phyloP scores from a whole-genome alignment of 2,888 invertebrate species.

The Brachynemurus nebulosus region DNA sequence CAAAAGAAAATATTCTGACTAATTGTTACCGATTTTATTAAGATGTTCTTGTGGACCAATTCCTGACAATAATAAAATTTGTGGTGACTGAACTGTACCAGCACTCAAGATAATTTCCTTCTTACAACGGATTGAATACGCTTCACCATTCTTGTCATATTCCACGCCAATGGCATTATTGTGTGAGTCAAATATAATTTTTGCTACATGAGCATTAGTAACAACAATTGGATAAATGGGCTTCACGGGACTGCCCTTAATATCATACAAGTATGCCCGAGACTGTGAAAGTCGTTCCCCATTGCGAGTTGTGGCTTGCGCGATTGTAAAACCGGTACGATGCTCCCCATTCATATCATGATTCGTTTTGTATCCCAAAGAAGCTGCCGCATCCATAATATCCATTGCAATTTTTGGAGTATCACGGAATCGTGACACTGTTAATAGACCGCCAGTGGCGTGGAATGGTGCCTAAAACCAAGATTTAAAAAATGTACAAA shows the following conservation, averaged over 20 bases:
- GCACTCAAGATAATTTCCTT: slow-evolving; percentile 9
- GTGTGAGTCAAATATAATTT: background rate
- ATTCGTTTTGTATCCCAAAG: slow-evolving; percentile 17
- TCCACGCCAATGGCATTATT: slow-evolving; percentile 4
- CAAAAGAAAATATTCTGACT: too few relatives aligned
- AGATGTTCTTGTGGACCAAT: slow-evolving; percentile 6
- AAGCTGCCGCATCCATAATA: slow-evolving; percentile 14
- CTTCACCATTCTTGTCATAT: slow-evolving; percentile 4
- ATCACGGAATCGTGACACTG: slow-evolving; percentile 15
- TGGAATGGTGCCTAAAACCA: too few relatives aligned
- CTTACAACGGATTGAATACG: background rate
- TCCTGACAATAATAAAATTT: slow-evolving; percentile 7
- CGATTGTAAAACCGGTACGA: slow-evolving; percentile 16
- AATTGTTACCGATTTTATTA: too few relatives aligned
- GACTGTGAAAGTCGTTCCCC: slow-evolving; percentile 4
- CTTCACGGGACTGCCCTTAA: background rate
- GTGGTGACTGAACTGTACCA: slow-evolving; percentile 8
- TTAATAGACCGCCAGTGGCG: slow-evolving; percentile 15
- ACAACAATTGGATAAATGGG: too few relatives aligned
- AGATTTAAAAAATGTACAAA: too few relatives aligned
- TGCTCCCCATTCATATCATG: slow-evolving; percentile 17
- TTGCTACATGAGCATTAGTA: background rate
- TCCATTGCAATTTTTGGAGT: slow-evolving; percentile 15
- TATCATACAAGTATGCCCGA: slow-evolving; percentile 6
- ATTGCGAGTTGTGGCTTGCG: slow-evolving; percentile 16